Conservation (phyloP, 2,797 vertebrate species). For the Erethizon dorsatum region DNA sequence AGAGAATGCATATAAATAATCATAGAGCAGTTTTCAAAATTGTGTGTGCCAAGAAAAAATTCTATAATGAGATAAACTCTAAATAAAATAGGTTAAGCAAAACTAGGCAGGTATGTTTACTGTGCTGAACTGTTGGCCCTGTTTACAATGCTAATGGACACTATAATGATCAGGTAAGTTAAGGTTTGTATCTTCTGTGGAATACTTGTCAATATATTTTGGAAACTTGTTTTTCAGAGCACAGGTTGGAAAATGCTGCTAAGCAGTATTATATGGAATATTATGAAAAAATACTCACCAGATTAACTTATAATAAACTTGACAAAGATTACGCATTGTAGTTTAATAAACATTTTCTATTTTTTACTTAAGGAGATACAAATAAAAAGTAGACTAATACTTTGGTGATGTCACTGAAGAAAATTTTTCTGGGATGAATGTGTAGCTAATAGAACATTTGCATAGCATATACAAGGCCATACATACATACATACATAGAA, state of each 20-base stretch:
- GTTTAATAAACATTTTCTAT: slow-evolving; percentile 43
- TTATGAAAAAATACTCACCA: slow-evolving; percentile 15
- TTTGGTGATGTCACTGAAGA: not conserved
- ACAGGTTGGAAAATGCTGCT: not conserved
- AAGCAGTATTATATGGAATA: not conserved
- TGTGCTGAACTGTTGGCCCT: not conserved
- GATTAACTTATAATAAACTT: slow-evolving; percentile 23
- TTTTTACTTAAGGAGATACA: not conserved
- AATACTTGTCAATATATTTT: not conserved
- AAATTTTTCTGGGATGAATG: not conserved
- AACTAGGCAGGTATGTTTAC: not conserved
- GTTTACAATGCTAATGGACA: not conserved
- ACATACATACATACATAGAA: not conserved
- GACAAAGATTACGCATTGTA: slow-evolving; percentile 3
- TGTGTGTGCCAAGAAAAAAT: not conserved
- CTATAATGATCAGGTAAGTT: not conserved
- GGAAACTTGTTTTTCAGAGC: slow-evolving; percentile 25
- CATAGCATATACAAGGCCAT: not conserved
- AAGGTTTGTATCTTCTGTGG: not conserved
- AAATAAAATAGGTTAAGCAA: not conserved
- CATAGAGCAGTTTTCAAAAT: not conserved
- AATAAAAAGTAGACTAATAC: slow-evolving; percentile 33
- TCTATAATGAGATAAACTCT: not conserved
- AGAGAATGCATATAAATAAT: slow-evolving; percentile 14
- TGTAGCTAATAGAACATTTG: not conserved